phyloP scores from a whole-genome alignment of 2,113 vertebrate genomes.

The Dipodomys stephensi region DNA sequence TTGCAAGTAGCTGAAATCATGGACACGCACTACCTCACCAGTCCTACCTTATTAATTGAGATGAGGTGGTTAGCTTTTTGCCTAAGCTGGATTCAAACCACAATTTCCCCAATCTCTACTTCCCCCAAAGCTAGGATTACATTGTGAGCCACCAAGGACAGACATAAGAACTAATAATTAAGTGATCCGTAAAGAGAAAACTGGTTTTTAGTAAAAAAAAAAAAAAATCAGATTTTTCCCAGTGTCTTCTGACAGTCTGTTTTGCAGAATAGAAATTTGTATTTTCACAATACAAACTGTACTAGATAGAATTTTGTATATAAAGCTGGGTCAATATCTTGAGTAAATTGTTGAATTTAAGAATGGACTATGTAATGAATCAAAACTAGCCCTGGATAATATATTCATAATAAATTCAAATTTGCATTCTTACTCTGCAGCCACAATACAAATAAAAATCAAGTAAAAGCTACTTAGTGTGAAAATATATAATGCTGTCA shows the following conservation, averaged over 20 bases:
- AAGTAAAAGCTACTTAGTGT: neutral
- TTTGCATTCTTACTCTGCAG: neutral
- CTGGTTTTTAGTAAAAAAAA: no score
- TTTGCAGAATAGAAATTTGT: neutral
- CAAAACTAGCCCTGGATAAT: neutral
- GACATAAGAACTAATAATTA: neutral
- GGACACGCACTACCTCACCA: no score
- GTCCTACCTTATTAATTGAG: no score
- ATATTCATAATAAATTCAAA: neutral
- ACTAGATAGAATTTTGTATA: neutral
- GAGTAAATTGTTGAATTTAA: neutral
- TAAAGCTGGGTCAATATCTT: neutral
- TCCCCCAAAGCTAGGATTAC: no score
- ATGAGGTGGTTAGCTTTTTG: no score
- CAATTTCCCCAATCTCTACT: no score
- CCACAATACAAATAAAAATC: neutral
- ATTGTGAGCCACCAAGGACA: no score
- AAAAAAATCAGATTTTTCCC: neutral
- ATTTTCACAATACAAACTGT: no score
- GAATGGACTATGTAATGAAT: neutral
- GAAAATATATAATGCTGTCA: neutral
- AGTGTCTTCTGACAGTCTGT: neutral
- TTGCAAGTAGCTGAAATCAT: no score
- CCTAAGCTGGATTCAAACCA: no score
- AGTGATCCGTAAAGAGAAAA: neutral